These are phyloP conservation scores for Eudasyphora cyanicolor DNA, from an alignment of 2,888 invertebrate genomes.

Conservation along the genomic window DNA sequence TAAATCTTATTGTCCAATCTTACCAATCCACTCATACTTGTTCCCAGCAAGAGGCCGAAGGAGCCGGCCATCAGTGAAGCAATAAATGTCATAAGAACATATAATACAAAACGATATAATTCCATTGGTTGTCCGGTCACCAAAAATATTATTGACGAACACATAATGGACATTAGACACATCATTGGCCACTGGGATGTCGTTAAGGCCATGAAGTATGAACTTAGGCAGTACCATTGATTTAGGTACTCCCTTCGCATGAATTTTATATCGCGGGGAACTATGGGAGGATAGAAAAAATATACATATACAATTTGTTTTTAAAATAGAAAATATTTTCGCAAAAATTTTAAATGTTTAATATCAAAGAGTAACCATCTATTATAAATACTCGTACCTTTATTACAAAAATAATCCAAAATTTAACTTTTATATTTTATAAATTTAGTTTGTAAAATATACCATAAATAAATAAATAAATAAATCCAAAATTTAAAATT, in stretches of 20 bases:
- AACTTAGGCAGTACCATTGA: slow-evolving; percentile 90
- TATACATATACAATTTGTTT: too few relatives aligned
- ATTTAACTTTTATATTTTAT: too few relatives aligned
- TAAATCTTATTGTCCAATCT: slow-evolving; percentile 78
- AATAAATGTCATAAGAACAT: slow-evolving; percentile 85
- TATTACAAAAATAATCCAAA: too few relatives aligned
- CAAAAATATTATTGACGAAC: slow-evolving; percentile 86
- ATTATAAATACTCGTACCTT: too few relatives aligned
- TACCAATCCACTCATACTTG: slow-evolving; percentile 88
- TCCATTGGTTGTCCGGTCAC: slow-evolving; percentile 90
- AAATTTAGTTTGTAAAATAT: too few relatives aligned
- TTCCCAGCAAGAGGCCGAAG: slow-evolving; percentile 87
- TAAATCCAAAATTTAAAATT: too few relatives aligned
- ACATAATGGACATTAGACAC: slow-evolving; percentile 85
- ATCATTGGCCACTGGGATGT: slow-evolving; percentile 87
- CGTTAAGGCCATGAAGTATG: slow-evolving; percentile 88
- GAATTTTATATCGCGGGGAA: slow-evolving; percentile 89
- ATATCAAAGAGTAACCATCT: too few relatives aligned
- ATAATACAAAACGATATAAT: slow-evolving; percentile 84
- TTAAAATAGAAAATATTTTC: too few relatives aligned
- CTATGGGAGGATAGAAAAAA: slow-evolving; percentile 82
- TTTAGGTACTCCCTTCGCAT: slow-evolving; percentile 91
- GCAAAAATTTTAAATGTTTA: too few relatives aligned
- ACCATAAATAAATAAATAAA: too few relatives aligned
- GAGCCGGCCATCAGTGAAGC: slow-evolving; percentile 90